Conservation (phyloP, 2,797 vertebrate genomes). For the Typhlichthys eigenmanni region DNA sequence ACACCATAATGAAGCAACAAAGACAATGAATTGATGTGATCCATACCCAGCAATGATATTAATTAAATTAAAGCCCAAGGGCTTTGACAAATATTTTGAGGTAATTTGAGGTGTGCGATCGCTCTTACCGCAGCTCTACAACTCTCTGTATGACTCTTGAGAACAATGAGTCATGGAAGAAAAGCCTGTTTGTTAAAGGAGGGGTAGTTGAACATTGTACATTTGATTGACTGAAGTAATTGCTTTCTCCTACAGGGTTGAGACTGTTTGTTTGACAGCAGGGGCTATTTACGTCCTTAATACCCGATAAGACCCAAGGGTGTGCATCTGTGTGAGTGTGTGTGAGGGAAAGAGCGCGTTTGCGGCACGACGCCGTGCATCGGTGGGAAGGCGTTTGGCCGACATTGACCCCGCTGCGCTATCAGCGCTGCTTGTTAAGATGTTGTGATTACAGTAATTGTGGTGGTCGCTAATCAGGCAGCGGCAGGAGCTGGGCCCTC, state of each 20-base stretch:
- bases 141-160: constrained; percentile 26
- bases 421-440: constrained; percentile 64
- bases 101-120: constrained; percentile 16
- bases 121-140: constrained; percentile 27
- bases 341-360: neutral
- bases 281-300: constrained; percentile 35
- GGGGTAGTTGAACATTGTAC: constrained; percentile 23
- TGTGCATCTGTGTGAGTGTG: constrained; percentile 10
- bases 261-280: constrained; percentile 39
- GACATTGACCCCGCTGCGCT: constrained; percentile 32
- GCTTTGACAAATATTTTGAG: constrained; percentile 13
- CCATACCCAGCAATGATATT: neutral
- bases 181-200: constrained; percentile 31
- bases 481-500: constrained; percentile 22
- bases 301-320: constrained; percentile 42
- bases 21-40: neutral
- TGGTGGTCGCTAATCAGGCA: constrained; percentile 54
- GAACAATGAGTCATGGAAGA: constrained; percentile 37
- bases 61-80: neutral
- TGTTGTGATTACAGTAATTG: constrained; percentile 67
- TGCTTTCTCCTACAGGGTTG: constrained; percentile 28
- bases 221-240: constrained; percentile 51
- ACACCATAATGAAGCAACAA: neutral
- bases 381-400: constrained; percentile 11
- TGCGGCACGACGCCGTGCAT: constrained; percentile 5